Percentiles rank a stretch among this genome's conserved stretches.
phyloP scores from a whole-genome alignment of 2,888 invertebrate genomes.

The Epistrophe eligans region DNA sequence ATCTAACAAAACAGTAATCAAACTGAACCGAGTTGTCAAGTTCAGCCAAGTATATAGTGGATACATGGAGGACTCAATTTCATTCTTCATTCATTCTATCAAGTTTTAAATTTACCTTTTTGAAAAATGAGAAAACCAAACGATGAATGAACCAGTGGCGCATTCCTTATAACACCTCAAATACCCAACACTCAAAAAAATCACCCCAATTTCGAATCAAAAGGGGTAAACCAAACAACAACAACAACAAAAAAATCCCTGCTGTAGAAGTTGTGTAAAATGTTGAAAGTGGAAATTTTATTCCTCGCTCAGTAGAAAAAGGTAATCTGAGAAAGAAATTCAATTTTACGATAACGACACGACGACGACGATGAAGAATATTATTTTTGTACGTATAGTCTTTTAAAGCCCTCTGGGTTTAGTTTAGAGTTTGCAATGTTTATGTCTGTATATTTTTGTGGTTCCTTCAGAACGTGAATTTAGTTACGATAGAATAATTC shows the following conservation, averaged over 20 bases:
- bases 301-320: background rate
- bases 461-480: no score
- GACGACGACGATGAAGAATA: background rate
- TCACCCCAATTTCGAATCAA: background rate
- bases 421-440: background rate
- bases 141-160: background rate
- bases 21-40: constrained; percentile 13
- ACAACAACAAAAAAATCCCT: background rate
- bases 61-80: background rate
- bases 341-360: constrained; percentile 12
- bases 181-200: background rate
- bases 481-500: no score
- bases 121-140: constrained; percentile 6
- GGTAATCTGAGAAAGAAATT: constrained; percentile 5
- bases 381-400: background rate
- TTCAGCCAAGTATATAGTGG: constrained; percentile 2
- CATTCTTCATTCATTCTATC: background rate
- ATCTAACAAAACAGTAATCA: constrained; percentile 19
- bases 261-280: background rate
- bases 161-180: constrained; percentile 2
- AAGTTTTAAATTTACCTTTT: background rate
- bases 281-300: background rate
- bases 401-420: background rate
- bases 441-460: no score
- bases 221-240: background rate